Evolutionary conservation across 2,113 vertebrate species (phyloP), one percentile per base, ranked within the genome.

Genomic region (Nothoprocta pentlandii): DNA sequence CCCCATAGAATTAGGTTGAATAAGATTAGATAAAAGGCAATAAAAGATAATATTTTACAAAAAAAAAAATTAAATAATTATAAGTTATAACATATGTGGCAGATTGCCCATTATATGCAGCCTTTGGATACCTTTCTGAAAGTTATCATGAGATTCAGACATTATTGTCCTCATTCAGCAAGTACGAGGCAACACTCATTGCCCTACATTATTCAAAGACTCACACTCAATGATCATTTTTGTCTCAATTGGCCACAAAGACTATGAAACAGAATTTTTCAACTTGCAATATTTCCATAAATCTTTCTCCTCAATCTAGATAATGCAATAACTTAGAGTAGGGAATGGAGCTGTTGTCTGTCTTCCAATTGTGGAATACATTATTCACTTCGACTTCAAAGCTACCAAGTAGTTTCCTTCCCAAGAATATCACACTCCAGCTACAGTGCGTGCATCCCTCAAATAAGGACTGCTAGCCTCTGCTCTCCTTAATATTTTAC

Each of bases 251-350:
- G 85, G 82, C 70, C 85, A 28, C n/a, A 30, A 94, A 82, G n/a
- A 26, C 66, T 89, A 7, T 16, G n/a, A 71, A 94, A 67, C 25
- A 79, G 30, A 81, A 68, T 82, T 94, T 93, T 91, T 87, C 81
- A 51, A 12, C 63, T 61, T 91, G 82, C 91, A 87, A 59, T 58
- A 16, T 16, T 90, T 87, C 90, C 67, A 79, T 68, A 90, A 87
- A 85, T n/a, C 90, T 92, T 93, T 59, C 70, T 91, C 62, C 67
- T 95, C 81, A 46, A 93, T 95, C 82, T 94, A 94, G 91, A 94
- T 71, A 85, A 85, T 71, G 91, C 9, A 62, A 76, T 12, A 86
- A 91, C 20, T 78, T 79, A 58, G 69, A 87, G 87, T 34, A 85
- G 53, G 71, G 70, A 93, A 63, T 41, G 70, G 42, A 87, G 64